A percentile compares a stretch with the other conserved stretches of the same genome.
Evolutionary conservation across 37 sponge, comb jelly and placozoan species (phyloP).

Genomic region (Tethya wilhelma): DNA sequence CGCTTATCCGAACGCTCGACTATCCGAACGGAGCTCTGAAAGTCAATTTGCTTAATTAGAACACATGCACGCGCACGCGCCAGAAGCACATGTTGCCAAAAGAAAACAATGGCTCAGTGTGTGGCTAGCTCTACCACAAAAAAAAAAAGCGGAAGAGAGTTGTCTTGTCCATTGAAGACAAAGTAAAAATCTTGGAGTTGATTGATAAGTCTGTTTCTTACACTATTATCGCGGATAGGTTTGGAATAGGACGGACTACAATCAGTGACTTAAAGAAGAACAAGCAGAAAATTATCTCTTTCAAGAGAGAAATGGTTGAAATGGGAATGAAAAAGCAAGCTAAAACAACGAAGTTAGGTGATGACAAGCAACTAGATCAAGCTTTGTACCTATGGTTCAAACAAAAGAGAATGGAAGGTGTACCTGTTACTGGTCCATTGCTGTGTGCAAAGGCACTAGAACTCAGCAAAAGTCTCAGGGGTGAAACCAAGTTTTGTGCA

Average conservation of each 20-base stretch:
- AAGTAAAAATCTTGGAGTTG: slow-evolving; percentile 24
- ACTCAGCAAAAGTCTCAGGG: background rate
- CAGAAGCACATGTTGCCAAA: too few species aligned
- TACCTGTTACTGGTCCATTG: slow-evolving; percentile 41
- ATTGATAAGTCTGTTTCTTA: slow-evolving; percentile 43
- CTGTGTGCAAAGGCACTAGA: slow-evolving; percentile 27
- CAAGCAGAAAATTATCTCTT: slow-evolving; percentile 39
- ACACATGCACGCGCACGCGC: too few species aligned
- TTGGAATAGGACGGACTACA: slow-evolving; percentile 54
- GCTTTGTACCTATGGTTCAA: slow-evolving; percentile 43
- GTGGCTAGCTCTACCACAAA: too few species aligned
- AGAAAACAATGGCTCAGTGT: too few species aligned
- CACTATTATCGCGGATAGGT: slow-evolving; percentile 50
- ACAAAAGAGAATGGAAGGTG: slow-evolving; percentile 34
- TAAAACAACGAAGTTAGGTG: slow-evolving; percentile 50
- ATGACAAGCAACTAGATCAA: slow-evolving; percentile 22
- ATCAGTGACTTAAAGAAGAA: slow-evolving; percentile 59
- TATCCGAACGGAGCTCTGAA: too few species aligned
- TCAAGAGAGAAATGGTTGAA: slow-evolving; percentile 27
- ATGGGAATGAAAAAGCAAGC: slow-evolving; percentile 36
- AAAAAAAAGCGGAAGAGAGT: slow-evolving; percentile 26
- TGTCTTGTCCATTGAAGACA: slow-evolving; percentile 30
- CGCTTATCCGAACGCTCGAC: too few species aligned
- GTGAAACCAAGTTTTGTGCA: slow-evolving; percentile 12
- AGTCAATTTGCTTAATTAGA: too few species aligned